Evolutionary conservation across 2,888 invertebrate genomes (phyloP).

Genomic region (Yponomeuta evonymella): DNA sequence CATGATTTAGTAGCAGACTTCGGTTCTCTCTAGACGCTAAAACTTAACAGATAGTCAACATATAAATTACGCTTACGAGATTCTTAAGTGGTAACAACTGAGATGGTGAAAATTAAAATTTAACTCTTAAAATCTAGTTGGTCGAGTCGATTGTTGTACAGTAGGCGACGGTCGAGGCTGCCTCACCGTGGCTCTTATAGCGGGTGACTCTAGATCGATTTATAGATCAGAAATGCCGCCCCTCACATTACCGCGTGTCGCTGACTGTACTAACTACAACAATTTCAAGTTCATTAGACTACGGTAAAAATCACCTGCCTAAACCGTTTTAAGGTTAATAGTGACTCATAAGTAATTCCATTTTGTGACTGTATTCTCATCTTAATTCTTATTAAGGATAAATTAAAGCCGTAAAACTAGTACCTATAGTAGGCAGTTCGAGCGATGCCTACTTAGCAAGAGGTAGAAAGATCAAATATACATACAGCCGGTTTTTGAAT

Average conservation of each 20-base stretch:
- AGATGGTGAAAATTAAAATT: neutral
- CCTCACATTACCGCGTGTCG: too few relatives aligned
- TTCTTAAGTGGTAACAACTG: neutral
- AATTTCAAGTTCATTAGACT: neutral
- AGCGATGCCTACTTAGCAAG: neutral
- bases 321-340: neutral
- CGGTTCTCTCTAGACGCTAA: neutral
- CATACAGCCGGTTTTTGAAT: neutral
- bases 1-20: neutral
- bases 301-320: neutral
- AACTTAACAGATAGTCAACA: neutral
- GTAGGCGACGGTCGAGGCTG: too few relatives aligned
- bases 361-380: neutral
- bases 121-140: constrained; percentile 3
- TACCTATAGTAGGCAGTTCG: neutral
- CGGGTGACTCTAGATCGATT: too few relatives aligned
- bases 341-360: neutral
- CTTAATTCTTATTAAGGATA: neutral
- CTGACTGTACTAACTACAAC: neutral
- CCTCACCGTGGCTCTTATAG: too few relatives aligned
- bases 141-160: neutral
- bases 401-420: neutral
- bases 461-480: neutral
- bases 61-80: too few relatives aligned
- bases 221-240: too few relatives aligned